A percentile compares a stretch with the other conserved stretches of the same genome.
phyloP scores from a whole-genome alignment of 2,113 vertebrate genomes.

The Odontesthes bonariensis region DNA sequence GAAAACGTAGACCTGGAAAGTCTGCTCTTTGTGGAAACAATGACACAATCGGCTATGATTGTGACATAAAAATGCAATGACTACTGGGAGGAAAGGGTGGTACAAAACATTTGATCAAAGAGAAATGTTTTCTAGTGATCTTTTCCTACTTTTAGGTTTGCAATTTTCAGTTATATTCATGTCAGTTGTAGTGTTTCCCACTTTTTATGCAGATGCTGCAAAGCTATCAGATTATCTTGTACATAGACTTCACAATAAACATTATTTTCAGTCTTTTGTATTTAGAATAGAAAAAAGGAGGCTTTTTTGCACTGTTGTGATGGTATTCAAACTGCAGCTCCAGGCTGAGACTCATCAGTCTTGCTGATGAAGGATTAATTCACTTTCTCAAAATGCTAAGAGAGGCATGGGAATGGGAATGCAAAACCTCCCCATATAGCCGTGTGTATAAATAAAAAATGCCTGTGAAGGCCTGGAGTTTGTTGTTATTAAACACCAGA shows the following conservation, averaged over 20 bases:
- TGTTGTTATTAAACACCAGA: constrained; percentile 49
- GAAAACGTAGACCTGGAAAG: background rate
- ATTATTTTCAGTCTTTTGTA: constrained; percentile 33
- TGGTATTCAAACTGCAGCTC: constrained; percentile 13
- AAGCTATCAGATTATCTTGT: background rate
- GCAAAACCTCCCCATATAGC: constrained; percentile 39
- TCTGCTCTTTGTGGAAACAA: background rate
- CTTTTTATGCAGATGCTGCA: background rate
- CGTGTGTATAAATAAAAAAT: constrained; percentile 46
- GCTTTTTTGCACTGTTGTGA: constrained; percentile 15
- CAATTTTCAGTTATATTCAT: too few relatives aligned
- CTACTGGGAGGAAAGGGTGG: background rate
- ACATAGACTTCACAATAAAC: background rate
- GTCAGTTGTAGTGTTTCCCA: too few relatives aligned
- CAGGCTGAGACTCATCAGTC: constrained; percentile 15
- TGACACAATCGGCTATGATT: background rate
- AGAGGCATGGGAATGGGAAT: constrained; percentile 43
- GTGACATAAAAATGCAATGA: background rate
- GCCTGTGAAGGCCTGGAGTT: constrained; percentile 13
- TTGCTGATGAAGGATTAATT: constrained; percentile 52
- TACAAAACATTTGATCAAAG: background rate
- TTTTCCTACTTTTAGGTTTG: too few relatives aligned
- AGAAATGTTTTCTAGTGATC: background rate
- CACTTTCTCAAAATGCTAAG: constrained; percentile 41
- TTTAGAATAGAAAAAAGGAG: constrained; percentile 19